A percentile compares a stretch with the other conserved stretches of the same genome.
Evolutionary conservation across 2,113 vertebrate genomes (phyloP).

Genomic region (Otus sunia): DNA sequence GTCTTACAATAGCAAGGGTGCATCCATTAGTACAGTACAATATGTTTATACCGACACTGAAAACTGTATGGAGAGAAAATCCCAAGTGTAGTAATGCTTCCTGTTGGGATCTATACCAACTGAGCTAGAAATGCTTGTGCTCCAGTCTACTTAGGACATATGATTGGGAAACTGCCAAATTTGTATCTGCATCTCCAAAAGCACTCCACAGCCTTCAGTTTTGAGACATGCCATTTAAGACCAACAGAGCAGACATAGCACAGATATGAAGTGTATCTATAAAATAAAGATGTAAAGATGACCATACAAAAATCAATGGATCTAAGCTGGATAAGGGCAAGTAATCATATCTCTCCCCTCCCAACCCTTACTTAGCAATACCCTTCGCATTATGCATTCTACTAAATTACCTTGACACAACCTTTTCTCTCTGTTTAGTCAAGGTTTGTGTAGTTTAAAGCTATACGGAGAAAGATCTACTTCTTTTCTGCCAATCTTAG

Average conservation of each 20-base stretch:
- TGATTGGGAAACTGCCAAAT: not conserved
- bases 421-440: not conserved
- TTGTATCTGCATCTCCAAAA: not conserved
- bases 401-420: not conserved
- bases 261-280: not conserved
- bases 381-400: not conserved
- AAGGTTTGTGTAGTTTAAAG: not conserved
- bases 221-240: not conserved
- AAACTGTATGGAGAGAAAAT: not conserved
- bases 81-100: not conserved
- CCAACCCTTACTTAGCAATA: not conserved
- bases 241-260: not conserved
- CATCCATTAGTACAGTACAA: not conserved
- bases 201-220: not conserved
- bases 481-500: not conserved
- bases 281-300: not conserved
- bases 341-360: not conserved
- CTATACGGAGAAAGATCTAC: not conserved
- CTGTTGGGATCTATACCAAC: not conserved
- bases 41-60: not conserved
- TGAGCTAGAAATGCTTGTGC: not conserved
- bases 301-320: no score
- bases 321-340: not conserved
- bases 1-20: not conserved
- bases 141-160: not conserved